Base-by-base conservation (phyloP, 2,888 invertebrate genomes). In the Invenusta paracnida region DNA sequence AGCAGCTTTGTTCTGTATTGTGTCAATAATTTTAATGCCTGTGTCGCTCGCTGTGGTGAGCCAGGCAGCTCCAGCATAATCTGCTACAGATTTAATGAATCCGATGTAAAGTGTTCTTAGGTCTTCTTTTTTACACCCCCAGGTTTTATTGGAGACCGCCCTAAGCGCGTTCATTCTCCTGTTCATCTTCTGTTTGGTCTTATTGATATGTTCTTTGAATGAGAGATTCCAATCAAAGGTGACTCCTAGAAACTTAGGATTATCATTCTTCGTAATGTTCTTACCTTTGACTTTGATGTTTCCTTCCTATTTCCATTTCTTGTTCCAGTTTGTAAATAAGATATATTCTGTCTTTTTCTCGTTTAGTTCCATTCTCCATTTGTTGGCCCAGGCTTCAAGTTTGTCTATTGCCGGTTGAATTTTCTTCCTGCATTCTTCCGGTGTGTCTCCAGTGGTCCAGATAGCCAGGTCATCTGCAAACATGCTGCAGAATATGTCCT, bases 281-380 rank as follows among this genome's bases (percentile, higher is more conserved):
- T 48, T 48, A 48, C 48, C 48, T 5, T 82, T 82, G 23, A 82
- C 31, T 5, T 27, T 27, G 29, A 82, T 29, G 28, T 5, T 23
- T 29, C 29, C 82, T 82, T 82, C 27, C 29, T 23, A 82, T 28
- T 82, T 82, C 31, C 2, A 5, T 30, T 82, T 29, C 28, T 82
- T 82, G 27, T 82, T 82, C 82, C 82, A 82, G 30, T 29, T 29
- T 11, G 82, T 82, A 23, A 82, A 82, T 11, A 82, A 29, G 29
- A 28, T 27, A 28, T 82, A 82, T 82, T 82, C 82, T 28, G 23
- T 27, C 29, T 82, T 82, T 17, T 82, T 30, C 29, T 82, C 82
- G 27, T 82, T 82, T 13, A 82, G 29, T 13, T 30, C 29, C 82
- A 82, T 82, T 27, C 82, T 13, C 29, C 82, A 82, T 23, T 73